Conservation (phyloP, 2,888 invertebrate genomes). For the Drosophila pseudotakahashii region DNA sequence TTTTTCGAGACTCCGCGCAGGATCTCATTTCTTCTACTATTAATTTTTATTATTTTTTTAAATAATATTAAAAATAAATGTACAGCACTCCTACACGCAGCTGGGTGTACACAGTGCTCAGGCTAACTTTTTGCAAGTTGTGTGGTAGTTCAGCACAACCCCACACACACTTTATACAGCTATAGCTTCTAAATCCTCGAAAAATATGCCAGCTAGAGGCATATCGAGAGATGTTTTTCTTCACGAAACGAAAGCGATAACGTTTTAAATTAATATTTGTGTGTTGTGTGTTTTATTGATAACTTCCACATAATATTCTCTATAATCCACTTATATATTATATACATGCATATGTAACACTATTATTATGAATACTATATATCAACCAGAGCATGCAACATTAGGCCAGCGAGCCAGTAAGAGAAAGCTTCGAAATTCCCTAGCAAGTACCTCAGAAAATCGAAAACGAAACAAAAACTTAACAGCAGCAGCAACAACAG, state of each 20-base stretch:
- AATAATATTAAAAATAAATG: conserved; percentile 38
- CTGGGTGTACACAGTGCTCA: conserved; percentile 60
- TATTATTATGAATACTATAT: conserved; percentile 44
- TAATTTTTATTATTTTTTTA: conserved; percentile 39
- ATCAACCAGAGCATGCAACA: conserved; percentile 32
- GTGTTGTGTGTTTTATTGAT: conserved; percentile 64
- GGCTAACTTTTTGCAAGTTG: conserved; percentile 20
- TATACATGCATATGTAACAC: conserved; percentile 44
- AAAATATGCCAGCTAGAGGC: conserved; percentile 14
- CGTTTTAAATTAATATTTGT: conserved; percentile 61
- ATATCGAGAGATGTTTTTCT: conserved; percentile 24
- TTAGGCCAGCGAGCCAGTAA: conserved; percentile 7
- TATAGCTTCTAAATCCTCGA: conserved; percentile 34
- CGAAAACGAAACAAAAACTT: conserved; percentile 18
- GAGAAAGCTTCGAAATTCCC: conserved; percentile 54
- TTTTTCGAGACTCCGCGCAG: conserved; percentile 15
- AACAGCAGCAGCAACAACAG: conserved; percentile 31
- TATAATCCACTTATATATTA: conserved; percentile 45
- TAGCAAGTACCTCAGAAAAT: conserved; percentile 70
- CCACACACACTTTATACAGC: conserved; percentile 16
- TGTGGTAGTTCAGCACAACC: conserved; percentile 8
- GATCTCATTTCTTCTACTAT: conserved; percentile 18
- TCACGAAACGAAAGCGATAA: conserved; percentile 49
- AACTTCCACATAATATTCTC: conserved; percentile 49
- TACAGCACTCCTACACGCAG: conserved; percentile 56